Evolutionary conservation across 2,797 vertebrate species (phyloP), one percentile per base, ranked within the genome.

Genomic region (Anableps anableps): DNA sequence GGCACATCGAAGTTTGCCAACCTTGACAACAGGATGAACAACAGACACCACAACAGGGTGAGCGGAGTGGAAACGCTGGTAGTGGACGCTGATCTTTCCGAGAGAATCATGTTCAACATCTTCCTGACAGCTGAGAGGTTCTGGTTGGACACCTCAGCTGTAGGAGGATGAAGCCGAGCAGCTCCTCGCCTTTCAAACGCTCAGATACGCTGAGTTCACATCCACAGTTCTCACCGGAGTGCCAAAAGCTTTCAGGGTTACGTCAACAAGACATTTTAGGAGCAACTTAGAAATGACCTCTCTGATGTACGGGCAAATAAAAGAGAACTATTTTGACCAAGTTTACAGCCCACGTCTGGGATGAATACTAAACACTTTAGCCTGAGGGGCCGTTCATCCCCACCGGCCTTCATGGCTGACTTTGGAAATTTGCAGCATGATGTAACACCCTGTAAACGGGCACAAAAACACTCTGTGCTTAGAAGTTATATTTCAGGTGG

Each of bases 1-100:
- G 94, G 95, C 2, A 93, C 94, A 0, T 94, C 95, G 1, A 95
- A 95, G 91, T 94, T 91, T 31, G 91, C 93, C 19, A 95, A 96
- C 85, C 75, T 90, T 0, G 93, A 95, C 87, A 88, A 88, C 84
- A 94, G 91, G 80, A 88, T 91, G 64, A 96, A 95, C 91, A 89
- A 92, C 88, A 95, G 91, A 80, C 94, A 93, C 58, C 38, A 90
- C 9, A 91, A 86, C 1, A 87, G 80, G 91, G 96, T 96, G 78
- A 96, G 94, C 58, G 7, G 19, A 55, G 8, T 5, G 23, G 23
- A 66, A 71, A 70, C 0, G 16, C 45, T 72, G 51, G 21, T 6
- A 3, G 41, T 17, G 2, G 5, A 62, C 4, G 50, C 1, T 36
- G 23, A 55, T 73, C 47, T 53, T 60, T 68, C 19, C n/a, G 16